Percentiles rank a stretch among this genome's conserved stretches.
phyloP scores from a whole-genome alignment of 2,113 vertebrate genomes.

The Sphyrna mokarran region DNA sequence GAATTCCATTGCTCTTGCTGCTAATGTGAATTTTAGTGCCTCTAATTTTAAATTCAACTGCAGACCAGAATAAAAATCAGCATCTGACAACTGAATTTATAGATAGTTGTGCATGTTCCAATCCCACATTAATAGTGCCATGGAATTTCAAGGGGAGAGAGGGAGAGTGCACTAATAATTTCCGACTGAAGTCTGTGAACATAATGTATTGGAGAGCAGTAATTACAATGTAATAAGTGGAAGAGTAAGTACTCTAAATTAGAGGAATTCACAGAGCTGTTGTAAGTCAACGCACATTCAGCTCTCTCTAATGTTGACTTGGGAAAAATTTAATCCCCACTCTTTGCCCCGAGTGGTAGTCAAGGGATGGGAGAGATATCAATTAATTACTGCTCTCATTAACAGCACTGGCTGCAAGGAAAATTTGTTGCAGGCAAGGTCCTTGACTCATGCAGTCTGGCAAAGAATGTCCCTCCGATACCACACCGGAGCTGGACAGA shows the following conservation, averaged over 20 bases:
- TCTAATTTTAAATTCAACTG: slow-evolving; percentile 89
- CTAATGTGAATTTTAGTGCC: slow-evolving; percentile 93
- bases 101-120: slow-evolving; percentile 92
- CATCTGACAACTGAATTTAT: slow-evolving; percentile 94
- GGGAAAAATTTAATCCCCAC: slow-evolving; percentile 58
- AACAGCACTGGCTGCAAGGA: slow-evolving; percentile 68
- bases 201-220: slow-evolving; percentile 59
- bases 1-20: slow-evolving; percentile 75
- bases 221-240: slow-evolving; percentile 70
- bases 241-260: slow-evolving; percentile 68
- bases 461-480: slow-evolving; percentile 27
- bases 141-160: slow-evolving; percentile 73
- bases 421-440: slow-evolving; percentile 40
- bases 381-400: slow-evolving; percentile 89
- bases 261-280: slow-evolving; percentile 62
- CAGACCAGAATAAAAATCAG: slow-evolving; percentile 78
- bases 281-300: slow-evolving; percentile 60
- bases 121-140: slow-evolving; percentile 84
- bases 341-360: slow-evolving; percentile 61
- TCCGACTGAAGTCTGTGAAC: slow-evolving; percentile 55
- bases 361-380: slow-evolving; percentile 74
- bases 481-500: slow-evolving; percentile 15
- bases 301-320: slow-evolving; percentile 61
- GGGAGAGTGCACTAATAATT: slow-evolving; percentile 63
- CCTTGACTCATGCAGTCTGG: slow-evolving; percentile 22